Evolutionary conservation across 2,888 invertebrate species (phyloP).

Genomic region (Lingula anatina): DNA sequence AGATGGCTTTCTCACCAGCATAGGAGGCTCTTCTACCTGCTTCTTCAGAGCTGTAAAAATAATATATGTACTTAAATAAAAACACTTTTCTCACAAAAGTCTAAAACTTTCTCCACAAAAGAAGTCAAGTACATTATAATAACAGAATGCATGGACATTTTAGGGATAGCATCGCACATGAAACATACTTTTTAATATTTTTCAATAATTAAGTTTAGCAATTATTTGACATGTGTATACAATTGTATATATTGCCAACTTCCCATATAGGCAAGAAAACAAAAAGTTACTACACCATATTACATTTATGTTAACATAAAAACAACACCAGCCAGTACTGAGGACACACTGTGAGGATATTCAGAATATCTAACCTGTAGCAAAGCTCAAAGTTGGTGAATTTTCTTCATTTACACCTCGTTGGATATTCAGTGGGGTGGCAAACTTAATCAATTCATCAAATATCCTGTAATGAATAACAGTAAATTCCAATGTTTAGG

Average conservation of each 20-base stretch:
- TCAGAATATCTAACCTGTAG: constrained; percentile 20
- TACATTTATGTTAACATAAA: no score
- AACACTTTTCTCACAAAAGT: not conserved
- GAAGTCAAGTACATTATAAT: not conserved
- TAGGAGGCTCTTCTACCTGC: constrained; percentile 11
- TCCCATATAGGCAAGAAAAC: no score
- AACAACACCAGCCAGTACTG: no score
- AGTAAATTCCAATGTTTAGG: no score
- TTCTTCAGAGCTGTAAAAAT: constrained; percentile 24
- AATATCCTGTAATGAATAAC: constrained; percentile 35
- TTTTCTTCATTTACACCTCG: constrained; percentile 18
- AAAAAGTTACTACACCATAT: no score
- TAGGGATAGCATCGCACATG: no score
- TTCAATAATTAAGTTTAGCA: no score
- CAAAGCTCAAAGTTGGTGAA: constrained; percentile 18
- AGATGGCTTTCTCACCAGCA: constrained; percentile 17
- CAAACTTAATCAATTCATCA: constrained; percentile 42
- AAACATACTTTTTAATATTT: no score
- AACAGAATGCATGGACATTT: no score
- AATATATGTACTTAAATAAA: not conserved
- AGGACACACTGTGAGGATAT: no score
- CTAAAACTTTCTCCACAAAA: not conserved
- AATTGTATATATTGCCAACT: no score
- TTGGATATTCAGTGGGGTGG: constrained; percentile 40
- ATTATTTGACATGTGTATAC: no score